Base-by-base conservation (phyloP, 2,888 invertebrate species). In the Tromatobia lineatoria region DNA sequence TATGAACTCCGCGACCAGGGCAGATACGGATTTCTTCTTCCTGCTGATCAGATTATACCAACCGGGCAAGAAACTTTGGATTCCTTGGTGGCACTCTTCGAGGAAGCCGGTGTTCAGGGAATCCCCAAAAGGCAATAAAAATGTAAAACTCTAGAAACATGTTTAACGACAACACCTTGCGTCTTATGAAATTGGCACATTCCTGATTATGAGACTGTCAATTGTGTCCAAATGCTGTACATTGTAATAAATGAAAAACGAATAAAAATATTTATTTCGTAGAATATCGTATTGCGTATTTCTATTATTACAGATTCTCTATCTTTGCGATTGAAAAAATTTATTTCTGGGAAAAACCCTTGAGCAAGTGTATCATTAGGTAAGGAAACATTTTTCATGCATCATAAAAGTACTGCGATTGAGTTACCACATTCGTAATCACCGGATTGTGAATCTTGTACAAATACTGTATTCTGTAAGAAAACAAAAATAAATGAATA, bases 1-100 rank as follows among this genome's bases (percentile, higher is more conserved):
- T 96, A 96, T 86, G 96, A 97, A 90, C 94, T 97, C 0, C 94
- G 96, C 18, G 97, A 97, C 88, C 94, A 91, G 0, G 95, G 96
- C 0, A 77, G 89, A 25, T 95, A 95, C 88, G 97, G 97, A 0
- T 97, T 96, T 91, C 89, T 95, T 0, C 93, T 97, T 1, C 97
- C 97, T 0, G 94, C 96, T 0, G 89, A 91, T 0, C 95, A 96
- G 90, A 96, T 97, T 50, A 93, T 95, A 45, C 96, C 96, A 1
- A 95, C 96, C 3, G 96, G 95, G 47, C 94, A 95, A 87, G 97
- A 97, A 93, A 95, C 95, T 0, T 91, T 95, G 47, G 96, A 96
- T 86, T 95, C 95, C 0, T 81, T 95, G 0, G 90, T 95, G 85
- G 95, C 94, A 0, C 94, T 94, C 85, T 91, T 93, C 71, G 82